These are phyloP conservation scores for Chalcosyrphus nemorum DNA, from an alignment of 2,888 invertebrate genomes.

Conservation along the genomic window DNA sequence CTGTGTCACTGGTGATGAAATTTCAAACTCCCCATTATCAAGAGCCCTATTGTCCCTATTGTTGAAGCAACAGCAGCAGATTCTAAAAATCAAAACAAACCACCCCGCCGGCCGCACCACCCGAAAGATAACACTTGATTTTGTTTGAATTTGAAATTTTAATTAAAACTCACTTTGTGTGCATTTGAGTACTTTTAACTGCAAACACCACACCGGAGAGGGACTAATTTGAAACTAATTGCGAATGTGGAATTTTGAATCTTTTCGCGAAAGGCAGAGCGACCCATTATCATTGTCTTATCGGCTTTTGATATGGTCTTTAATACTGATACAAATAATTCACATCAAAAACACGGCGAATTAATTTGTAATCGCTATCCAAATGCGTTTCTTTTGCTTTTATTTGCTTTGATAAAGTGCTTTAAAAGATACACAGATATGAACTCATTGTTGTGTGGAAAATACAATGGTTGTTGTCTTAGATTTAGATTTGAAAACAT, in stretches of 20 bases:
- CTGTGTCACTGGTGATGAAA: background rate
- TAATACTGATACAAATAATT: too few species aligned
- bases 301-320: background rate
- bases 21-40: background rate
- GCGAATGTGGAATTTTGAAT: background rate
- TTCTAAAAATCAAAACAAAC: conserved; percentile 4
- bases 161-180: conserved; percentile 8
- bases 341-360: background rate
- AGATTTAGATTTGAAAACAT: too few species aligned
- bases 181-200: background rate
- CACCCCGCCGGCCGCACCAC: too few species aligned
- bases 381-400: background rate
- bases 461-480: background rate
- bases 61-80: conserved; percentile 23
- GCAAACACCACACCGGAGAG: conserved; percentile 7
- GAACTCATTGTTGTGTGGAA: background rate
- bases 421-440: background rate
- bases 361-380: background rate
- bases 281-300: background rate
- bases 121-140: background rate
- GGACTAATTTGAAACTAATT: conserved; percentile 26
- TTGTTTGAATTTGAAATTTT: background rate
- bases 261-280: too few species aligned
- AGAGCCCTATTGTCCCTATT: background rate
- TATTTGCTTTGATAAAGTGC: background rate